Evolutionary conservation across 2,888 invertebrate species (phyloP), one percentile per base, ranked within the genome.

Genomic region (Hetaerina titia): DNA sequence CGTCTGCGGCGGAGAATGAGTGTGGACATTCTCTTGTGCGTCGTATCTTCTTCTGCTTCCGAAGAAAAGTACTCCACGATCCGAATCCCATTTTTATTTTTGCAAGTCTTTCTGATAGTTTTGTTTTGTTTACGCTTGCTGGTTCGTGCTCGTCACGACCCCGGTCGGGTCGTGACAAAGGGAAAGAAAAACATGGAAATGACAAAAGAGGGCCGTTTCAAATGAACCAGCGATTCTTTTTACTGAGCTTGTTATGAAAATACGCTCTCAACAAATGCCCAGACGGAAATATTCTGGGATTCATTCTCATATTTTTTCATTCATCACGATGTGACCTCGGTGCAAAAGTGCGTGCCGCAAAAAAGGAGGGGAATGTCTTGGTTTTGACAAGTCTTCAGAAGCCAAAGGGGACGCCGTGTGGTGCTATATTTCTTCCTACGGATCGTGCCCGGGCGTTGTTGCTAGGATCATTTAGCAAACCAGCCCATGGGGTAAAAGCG

Each of bases 231-330:
- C 60, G 60, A 60, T 60, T 60, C 60, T 2, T 15, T 60, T 60
- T 60, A 60, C 25, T 8, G 81, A 31, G 8, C 22, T 31, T 81
- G 81, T 81, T 31, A 31, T 81, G 31, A 8, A 31, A 81, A 81
- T 81, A 31, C 31, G 69, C n/a, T n/a, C 69, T n/a, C 69, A n/a
- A 69, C 69, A n/a, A 69, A 69, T 69, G 69, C 69, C n/a, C 69
- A 8, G 69, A 69, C n/a, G 69, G 69, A 69, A 69, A 9, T 69
- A 17, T n/a, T n/a, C n/a, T 8, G n/a, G 8, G n/a, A 8, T 69
- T n/a, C n/a, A n/a, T n/a, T n/a, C 69, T 69, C 69, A 63, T 63
- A 63, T 63, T 63, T 69, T n/a, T 69, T 69, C 69, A 69, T 69
- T n/a, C 69, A n/a, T 0, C 69, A n/a, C n/a, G 22, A n/a, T 69